These are phyloP conservation scores for Equus przewalskii DNA, from an alignment of 2,113 vertebrate genomes.

Conservation along the genomic window DNA sequence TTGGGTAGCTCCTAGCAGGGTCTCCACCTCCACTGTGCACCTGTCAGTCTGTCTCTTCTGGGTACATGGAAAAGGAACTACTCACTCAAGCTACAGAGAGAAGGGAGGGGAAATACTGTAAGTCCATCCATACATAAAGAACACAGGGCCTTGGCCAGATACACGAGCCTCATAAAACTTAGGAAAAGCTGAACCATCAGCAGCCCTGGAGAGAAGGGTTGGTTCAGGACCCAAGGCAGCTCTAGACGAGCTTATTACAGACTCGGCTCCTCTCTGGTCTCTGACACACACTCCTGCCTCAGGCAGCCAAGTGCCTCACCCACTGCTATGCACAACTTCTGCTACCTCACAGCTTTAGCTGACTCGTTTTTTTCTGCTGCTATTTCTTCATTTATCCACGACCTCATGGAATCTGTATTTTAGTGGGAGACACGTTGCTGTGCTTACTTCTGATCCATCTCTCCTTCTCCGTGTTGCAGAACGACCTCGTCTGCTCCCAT, in stretches of 20 bases:
- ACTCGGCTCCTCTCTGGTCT: not conserved
- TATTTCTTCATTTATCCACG: not conserved
- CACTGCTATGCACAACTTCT: not conserved
- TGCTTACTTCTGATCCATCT: not conserved
- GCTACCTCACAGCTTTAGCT: not conserved
- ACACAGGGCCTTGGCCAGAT: not conserved
- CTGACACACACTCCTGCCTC: not conserved
- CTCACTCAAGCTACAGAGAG: not conserved
- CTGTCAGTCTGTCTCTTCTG: not conserved
- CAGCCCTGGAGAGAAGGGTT: not conserved
- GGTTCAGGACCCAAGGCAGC: not conserved
- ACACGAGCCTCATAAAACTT: constrained; percentile 23
- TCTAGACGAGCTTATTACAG: not conserved
- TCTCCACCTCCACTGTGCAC: not conserved
- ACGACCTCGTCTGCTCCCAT: not conserved
- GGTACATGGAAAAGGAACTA: not conserved
- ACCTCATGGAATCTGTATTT: not conserved
- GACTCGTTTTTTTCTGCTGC: not conserved
- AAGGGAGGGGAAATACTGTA: not conserved
- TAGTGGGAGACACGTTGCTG: not conserved
- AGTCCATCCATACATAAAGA: not conserved
- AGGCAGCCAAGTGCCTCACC: not conserved
- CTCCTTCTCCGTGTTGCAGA: not conserved
- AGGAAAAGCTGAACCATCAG: not conserved
- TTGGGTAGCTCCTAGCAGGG: not conserved